These are phyloP conservation scores for Ennomos erosarius DNA, from an alignment of 2,888 invertebrate species.

Conservation along the genomic window DNA sequence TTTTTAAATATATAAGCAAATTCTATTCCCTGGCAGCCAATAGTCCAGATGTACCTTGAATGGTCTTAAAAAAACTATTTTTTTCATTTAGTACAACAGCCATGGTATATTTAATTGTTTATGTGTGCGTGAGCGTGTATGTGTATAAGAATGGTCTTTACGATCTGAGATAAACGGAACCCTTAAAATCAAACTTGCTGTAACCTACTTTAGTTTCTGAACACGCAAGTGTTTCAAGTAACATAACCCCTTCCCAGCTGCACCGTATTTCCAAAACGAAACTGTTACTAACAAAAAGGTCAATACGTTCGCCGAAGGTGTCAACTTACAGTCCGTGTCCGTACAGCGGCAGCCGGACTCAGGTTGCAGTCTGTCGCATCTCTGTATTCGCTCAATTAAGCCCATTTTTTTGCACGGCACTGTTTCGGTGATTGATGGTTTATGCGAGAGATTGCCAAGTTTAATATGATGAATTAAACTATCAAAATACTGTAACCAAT, in stretches of 20 bases:
- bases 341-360: conserved; percentile 66
- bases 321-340: conserved; percentile 69
- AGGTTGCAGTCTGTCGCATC: conserved; percentile 66
- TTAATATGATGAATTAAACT: too few species aligned
- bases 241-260: conserved; percentile 43
- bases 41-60: too few species aligned
- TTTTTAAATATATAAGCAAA: too few species aligned
- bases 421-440: conserved; percentile 50
- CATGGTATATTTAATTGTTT: too few species aligned
- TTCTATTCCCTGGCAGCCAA: too few species aligned
- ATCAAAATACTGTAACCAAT: too few species aligned
- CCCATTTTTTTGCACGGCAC: conserved; percentile 56
- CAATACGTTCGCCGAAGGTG: conserved; percentile 64
- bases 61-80: too few species aligned
- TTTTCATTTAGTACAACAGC: too few species aligned
- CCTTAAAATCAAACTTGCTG: too few species aligned
- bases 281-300: conserved; percentile 68
- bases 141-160: too few species aligned
- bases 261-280: conserved; percentile 63
- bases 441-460: conserved; percentile 45
- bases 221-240: conserved; percentile 63
- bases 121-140: too few species aligned
- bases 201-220: conserved; percentile 1
- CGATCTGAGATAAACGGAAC: too few species aligned
- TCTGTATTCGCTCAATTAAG: conserved; percentile 80